Conservation (phyloP, 2,888 invertebrate species). For the Heteropelma amictum region DNA sequence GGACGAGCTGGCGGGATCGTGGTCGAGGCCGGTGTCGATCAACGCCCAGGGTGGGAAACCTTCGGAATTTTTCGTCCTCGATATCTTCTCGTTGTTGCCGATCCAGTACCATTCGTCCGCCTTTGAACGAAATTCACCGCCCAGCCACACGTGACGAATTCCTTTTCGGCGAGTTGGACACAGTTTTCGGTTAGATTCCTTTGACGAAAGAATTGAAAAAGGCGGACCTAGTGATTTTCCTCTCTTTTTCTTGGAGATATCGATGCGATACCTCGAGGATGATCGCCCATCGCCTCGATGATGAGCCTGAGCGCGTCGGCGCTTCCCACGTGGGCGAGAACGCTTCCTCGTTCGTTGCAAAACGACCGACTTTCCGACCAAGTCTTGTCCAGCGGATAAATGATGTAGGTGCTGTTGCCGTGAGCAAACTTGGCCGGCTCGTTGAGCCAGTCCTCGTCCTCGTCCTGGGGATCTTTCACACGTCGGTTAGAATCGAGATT, state of each 20-base stretch:
- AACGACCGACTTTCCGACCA: constrained; percentile 64
- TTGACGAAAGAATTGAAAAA: too few species aligned
- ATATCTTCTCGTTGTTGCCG: constrained; percentile 56
- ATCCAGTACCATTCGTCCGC: constrained; percentile 61
- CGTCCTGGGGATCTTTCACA: constrained; percentile 60
- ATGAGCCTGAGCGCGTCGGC: constrained; percentile 59
- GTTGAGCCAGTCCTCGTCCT: constrained; percentile 63
- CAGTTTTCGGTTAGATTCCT: background rate
- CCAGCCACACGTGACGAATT: constrained; percentile 65
- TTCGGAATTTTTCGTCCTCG: constrained; percentile 35
- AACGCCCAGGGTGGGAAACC: constrained; percentile 79
- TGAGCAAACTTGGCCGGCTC: constrained; percentile 63
- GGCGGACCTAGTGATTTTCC: too few species aligned
- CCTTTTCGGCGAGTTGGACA: constrained; percentile 24
- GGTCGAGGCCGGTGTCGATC: constrained; percentile 73
- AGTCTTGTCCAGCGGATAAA: constrained; percentile 63
- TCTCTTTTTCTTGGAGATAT: background rate
- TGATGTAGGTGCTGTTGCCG: constrained; percentile 61
- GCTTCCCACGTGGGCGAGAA: constrained; percentile 58
- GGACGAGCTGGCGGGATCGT: constrained; percentile 77
- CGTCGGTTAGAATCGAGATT: constrained; percentile 28
- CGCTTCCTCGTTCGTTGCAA: constrained; percentile 59
- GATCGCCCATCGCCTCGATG: constrained; percentile 67
- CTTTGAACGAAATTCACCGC: constrained; percentile 55
- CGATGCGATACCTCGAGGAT: constrained; percentile 61